phyloP scores from a whole-genome alignment of 2,113 vertebrate species.

The Electrona antarctica region DNA sequence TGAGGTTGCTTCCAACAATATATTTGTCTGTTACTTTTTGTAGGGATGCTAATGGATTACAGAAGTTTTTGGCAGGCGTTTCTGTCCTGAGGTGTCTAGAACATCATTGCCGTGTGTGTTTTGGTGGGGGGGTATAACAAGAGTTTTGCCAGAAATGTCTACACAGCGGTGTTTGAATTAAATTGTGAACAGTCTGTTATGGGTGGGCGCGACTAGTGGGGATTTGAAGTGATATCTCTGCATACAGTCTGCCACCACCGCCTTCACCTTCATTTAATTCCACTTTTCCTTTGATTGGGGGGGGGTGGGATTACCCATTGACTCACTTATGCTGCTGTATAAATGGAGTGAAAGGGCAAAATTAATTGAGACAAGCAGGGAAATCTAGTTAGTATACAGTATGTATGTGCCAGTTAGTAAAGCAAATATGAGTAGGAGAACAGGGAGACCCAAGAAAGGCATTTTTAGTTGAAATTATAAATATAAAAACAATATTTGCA shows the following conservation, averaged over 20 bases:
- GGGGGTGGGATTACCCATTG: conserved; percentile 7
- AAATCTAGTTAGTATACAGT: too few relatives aligned
- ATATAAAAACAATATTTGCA: too few relatives aligned
- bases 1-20: conserved; percentile 12
- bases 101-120: conserved; percentile 44
- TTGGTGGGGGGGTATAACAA: conserved; percentile 4
- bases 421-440: too few relatives aligned
- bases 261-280: conserved; percentile 38
- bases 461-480: too few relatives aligned
- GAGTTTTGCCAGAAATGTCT: conserved; percentile 30
- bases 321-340: conserved; percentile 3
- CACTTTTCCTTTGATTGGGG: background rate
- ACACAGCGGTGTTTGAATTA: conserved; percentile 41
- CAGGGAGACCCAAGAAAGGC: too few relatives aligned
- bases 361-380: background rate
- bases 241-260: conserved; percentile 22
- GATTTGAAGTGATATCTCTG: conserved; percentile 53
- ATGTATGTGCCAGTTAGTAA: too few relatives aligned
- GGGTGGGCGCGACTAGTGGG: conserved; percentile 41
- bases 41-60: conserved; percentile 47
- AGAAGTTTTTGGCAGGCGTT: conserved; percentile 38
- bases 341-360: background rate
- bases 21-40: conserved; percentile 34
- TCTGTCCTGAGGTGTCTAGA: conserved; percentile 43
- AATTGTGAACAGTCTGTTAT: conserved; percentile 42